Percentiles rank a stretch among this genome's conserved stretches.
phyloP scores from a whole-genome alignment of 2,888 invertebrate species.

The Imbricaverruca yamaguchii region DNA sequence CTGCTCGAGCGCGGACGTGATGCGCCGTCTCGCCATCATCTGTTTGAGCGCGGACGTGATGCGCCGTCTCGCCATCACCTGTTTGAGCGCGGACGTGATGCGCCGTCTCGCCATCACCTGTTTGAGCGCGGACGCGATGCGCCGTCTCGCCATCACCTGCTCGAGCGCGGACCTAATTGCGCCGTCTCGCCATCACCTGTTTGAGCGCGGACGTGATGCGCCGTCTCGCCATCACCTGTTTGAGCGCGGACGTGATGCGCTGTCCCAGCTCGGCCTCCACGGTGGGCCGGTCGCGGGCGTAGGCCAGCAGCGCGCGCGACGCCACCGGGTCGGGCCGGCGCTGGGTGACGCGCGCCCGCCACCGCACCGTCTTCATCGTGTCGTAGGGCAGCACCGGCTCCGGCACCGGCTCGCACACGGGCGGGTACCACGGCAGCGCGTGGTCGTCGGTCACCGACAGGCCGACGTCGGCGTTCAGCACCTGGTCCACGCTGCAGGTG shows the following conservation, averaged over 20 bases:
- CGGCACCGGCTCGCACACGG: conserved; percentile 49
- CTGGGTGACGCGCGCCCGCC: neutral
- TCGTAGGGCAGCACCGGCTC: conserved; percentile 29
- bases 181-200: conserved; percentile 45
- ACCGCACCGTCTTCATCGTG: conserved; percentile 27
- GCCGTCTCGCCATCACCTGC: no score
- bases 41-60: no score
- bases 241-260: conserved; percentile 61
- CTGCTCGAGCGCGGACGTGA: conserved; percentile 60
- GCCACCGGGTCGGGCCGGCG: conserved; percentile 5
- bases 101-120: conserved; percentile 48
- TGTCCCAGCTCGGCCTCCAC: conserved; percentile 65
- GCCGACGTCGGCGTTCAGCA: conserved; percentile 56
- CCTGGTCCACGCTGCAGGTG: conserved; percentile 40
- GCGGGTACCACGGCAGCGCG: conserved; percentile 69
- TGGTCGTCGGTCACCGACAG: conserved; percentile 55
- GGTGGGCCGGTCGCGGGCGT: conserved; percentile 25
- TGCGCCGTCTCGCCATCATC: no score
- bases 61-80: no score
- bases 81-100: no score
- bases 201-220: conserved; percentile 63
- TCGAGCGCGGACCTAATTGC: no score
- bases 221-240: conserved; percentile 52
- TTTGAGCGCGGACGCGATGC: conserved; percentile 62
- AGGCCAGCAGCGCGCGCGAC: neutral